These are phyloP conservation scores for Sphinx pinastri DNA, from an alignment of 2,888 invertebrate genomes.

Conservation along the genomic window DNA sequence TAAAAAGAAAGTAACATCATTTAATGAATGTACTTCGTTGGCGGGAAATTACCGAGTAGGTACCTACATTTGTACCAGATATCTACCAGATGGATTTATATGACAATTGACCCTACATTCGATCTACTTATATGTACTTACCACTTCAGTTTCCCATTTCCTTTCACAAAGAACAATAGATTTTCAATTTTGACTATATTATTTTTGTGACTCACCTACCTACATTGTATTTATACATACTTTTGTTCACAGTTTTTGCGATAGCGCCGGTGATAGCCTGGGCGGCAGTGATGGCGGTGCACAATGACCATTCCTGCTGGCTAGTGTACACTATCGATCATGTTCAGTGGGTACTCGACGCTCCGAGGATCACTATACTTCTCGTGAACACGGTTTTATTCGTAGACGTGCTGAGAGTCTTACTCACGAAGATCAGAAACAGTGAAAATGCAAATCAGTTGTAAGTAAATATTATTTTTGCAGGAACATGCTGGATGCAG, in stretches of 20 bases:
- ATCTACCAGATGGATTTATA: no score
- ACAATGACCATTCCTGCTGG: conserved; percentile 85
- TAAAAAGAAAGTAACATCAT: no score
- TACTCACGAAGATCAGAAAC: conserved; percentile 85
- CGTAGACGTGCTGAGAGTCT: conserved; percentile 85
- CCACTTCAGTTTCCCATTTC: no score
- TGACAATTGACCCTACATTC: no score
- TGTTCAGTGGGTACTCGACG: conserved; percentile 86
- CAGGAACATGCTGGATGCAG: no score
- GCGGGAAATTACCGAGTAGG: no score
- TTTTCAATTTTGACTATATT: not conserved
- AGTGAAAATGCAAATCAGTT: conserved; percentile 77
- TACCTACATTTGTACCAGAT: no score
- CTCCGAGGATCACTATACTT: conserved; percentile 83
- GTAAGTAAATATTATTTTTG: conserved; percentile 51
- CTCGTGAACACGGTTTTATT: conserved; percentile 84
- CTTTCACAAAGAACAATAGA: no score
- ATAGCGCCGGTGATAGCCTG: conserved; percentile 82
- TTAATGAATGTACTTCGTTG: no score
- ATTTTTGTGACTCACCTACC: no score
- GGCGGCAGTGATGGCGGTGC: conserved; percentile 77
- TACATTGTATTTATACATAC: not conserved
- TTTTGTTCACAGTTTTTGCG: conserved; percentile 64
- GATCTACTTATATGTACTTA: no score
- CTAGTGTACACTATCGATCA: conserved; percentile 79